Base-by-base conservation (phyloP, 37 sponge, comb jelly and placozoan species). In the Aphrocallistes beatrix region DNA sequence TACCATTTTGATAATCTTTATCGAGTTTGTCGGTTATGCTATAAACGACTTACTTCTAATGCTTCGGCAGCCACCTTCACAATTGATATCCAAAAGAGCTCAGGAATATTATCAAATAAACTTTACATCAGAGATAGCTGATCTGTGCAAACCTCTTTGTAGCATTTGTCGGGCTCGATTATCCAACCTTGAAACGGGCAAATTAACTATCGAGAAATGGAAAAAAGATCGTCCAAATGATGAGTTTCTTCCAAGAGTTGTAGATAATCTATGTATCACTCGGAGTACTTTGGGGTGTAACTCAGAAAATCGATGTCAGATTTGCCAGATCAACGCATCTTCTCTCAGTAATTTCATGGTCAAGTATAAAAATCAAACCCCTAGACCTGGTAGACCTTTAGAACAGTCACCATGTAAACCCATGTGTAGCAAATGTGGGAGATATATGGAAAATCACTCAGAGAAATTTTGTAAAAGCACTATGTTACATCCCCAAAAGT, bases 361-460 rank as follows among this genome's bases (percentile, higher is more conserved):
- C 75, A 60, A 60, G 75, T 13, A 60, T 28, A 60, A 60, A 60
- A 60, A 60, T 19, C 75, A 60, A 28, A 30, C 75, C n/a, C 75
- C 75, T 60, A 60, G 75, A 60, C 75, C 75, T 60, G 75, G 75
- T 60, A 60, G 75, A 28, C 75, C 75, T 32, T 60, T 60, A 60
- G 75, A 60, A 21, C 75, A 60, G 75, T 60, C 75, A 60, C 75
- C 75, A 60, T 60, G 75, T 60, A 60, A 30, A 60, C 75, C 75
- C 25, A 32, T 60, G 75, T 60, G 75, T 32, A 60, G 75, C 21
- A 60, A 60, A 60, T 60, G 75, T 60, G 75, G 75, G 21, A 60
- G 34, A 60, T 60, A 60, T 60, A 60, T 60, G 75, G 75, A 60
- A 6, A 60, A 60, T 60, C 75, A 32, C 75, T 60, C 75, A 32